Base-by-base conservation (phyloP, 30 jellyfish, hydroid and myxozoan species). In the Chrysaora quinquecirrha region DNA sequence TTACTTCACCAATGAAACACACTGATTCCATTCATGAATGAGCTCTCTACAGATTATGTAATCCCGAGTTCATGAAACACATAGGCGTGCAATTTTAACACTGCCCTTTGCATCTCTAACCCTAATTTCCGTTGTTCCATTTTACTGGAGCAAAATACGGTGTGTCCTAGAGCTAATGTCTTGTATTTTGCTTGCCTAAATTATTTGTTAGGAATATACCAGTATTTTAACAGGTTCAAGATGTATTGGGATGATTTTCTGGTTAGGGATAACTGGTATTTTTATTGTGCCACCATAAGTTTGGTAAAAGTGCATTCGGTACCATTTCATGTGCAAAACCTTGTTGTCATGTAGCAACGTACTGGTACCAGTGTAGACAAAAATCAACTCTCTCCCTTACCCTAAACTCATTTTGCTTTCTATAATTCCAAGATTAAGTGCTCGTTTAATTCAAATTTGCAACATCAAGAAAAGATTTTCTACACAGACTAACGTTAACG, bases 231-330 rank as follows among this genome's bases (percentile, higher is more conserved):
- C 90, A 80, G 90, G 90, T 80, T 63, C 24, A 80, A 65, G 30
- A 66, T 80, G 70, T 80, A 34, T 80, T 12, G 90, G 90, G 84
- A 66, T 66, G 90, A 64, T 69, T 80, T 80, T 80, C 90, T 80
- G 90, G 90, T 80, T 80, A 30, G 83, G 47, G 28, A 64, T 80
- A 64, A 75, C 90, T 67, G 90, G 90, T 80, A 80, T 80, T 80
- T 50, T 66, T 76, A 80, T 80, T 63, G 76, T 80, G 90, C 90
- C 90, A 80, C 90, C 90, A 50, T 65, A 80, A 35, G 90, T 80
- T 80, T 80, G 76, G 62, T 65, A 29, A 80, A 80, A 73, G 72
- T 29, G 90, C 83, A 80, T 80, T 65, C 71, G 84, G 84, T 58
- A n/a, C 38, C 69, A 29, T 46, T 52, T 64, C 65, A 34, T 30